These are phyloP conservation scores for Microtus agrestis DNA, from an alignment of 2,797 vertebrate genomes.

Conservation along the genomic window DNA sequence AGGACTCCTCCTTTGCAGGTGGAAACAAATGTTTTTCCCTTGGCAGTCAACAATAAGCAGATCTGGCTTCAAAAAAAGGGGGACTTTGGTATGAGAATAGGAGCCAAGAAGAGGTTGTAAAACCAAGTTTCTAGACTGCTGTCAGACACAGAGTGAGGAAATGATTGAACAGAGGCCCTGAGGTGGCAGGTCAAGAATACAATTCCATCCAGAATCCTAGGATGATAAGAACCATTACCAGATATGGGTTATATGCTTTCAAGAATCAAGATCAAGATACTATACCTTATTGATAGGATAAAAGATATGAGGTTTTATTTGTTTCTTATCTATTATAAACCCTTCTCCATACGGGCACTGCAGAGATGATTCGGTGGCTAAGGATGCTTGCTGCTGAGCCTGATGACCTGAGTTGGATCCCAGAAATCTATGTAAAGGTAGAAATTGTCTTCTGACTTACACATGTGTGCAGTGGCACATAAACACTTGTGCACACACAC, in stretches of 20 bases:
- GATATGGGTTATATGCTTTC: not conserved
- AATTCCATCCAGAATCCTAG: not conserved
- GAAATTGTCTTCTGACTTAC: not conserved
- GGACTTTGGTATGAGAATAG: not conserved
- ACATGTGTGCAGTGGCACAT: not conserved
- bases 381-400: not conserved
- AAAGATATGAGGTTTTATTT: not conserved
- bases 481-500: not conserved
- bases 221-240: not conserved
- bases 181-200: not conserved
- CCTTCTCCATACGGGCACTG: not conserved
- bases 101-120: not conserved
- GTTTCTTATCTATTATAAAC: not conserved
- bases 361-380: not conserved
- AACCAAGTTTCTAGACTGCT: not conserved
- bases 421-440: not conserved
- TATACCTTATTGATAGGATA: not conserved
- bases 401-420: not conserved
- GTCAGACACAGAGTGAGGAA: not conserved
- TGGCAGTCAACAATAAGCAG: not conserved
- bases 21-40: not conserved
- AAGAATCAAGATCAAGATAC: not conserved
- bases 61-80: not conserved
- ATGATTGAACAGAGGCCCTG: not conserved
- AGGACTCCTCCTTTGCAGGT: not conserved